Evolutionary conservation across 1,140 invertebrate species (phyloP), one percentile per base, ranked within the genome.

Genomic region (Pseudomyrmex flavicornis): DNA sequence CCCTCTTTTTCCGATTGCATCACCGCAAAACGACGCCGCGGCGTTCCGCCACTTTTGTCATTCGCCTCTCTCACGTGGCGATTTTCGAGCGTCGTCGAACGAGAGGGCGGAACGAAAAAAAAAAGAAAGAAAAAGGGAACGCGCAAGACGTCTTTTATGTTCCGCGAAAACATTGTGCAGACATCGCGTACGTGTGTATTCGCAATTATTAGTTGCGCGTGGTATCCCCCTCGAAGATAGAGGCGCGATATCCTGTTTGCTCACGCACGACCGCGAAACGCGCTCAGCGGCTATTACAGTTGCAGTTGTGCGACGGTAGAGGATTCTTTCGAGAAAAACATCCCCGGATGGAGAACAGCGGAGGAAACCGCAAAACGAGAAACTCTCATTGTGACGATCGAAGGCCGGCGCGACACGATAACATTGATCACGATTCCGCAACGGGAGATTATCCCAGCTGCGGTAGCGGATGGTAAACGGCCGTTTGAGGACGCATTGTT

Each of bases 1-100:
- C 87, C 89, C 82, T 87, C 76, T 90, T 80, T 56, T 54, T 44
- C 58, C 75, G 76, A 89, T 89, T 88, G 65, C 63, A 74, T 75
- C 50, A 50, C 62, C 82, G 58, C 5, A 68, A 26, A 63, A 83
- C 73, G 44, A 13, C 35, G 52, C 58, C 35, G 62, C 50, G 48
- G 44, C 15, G 17, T 70, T 70, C 15, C 22, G 22, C 5, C 20
- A 63, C 73, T 66, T 35, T 76, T 48, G 20, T 61, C 20, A 44
- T 35, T 15, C 48, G n/a, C 9, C 44, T 44, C 61, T 35, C n/a
- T 54, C 48, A 17, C 69, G 26, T 26, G 22, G 17, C 9, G 2
- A 5, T 59, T 9, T 44, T 26, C 77, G 77, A 72, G 22, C 15
- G 58, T 56, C 44, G n/a, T 63, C 22, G 69, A 17, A 35, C n/a